Percentiles rank a stretch among this genome's conserved stretches.
phyloP scores from a whole-genome alignment of 1,140 invertebrate genomes.

The Achroia grisella region DNA sequence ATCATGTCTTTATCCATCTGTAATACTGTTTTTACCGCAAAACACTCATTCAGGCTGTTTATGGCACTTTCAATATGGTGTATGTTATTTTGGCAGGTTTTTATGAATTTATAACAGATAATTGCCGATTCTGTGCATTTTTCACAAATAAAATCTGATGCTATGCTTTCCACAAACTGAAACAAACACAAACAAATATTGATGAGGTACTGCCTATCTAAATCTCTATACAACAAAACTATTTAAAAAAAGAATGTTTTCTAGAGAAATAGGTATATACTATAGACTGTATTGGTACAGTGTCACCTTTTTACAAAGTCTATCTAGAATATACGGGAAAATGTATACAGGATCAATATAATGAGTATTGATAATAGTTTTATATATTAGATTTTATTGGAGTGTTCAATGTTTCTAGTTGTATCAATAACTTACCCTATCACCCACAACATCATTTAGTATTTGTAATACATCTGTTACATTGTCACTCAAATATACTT shows the following conservation, averaged over 20 bases:
- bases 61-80: background rate
- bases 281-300: too few relatives aligned
- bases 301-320: too few relatives aligned
- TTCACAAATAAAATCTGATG: slow-evolving; percentile 6
- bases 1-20: too few relatives aligned
- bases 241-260: too few relatives aligned
- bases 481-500: slow-evolving; percentile 4
- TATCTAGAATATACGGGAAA: too few relatives aligned
- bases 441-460: background rate
- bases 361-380: too few relatives aligned
- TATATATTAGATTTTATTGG: too few relatives aligned
- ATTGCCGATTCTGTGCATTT: slow-evolving; percentile 3
- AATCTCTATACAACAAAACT: too few relatives aligned
- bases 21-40: background rate
- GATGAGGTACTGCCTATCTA: too few relatives aligned
- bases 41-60: background rate
- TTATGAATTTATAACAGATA: slow-evolving; percentile 13
- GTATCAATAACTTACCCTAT: background rate
- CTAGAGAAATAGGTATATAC: too few relatives aligned
- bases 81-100: slow-evolving; percentile 11
- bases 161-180: background rate
- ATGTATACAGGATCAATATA: too few relatives aligned
- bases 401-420: too few relatives aligned
- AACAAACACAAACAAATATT: background rate
- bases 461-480: background rate